These are phyloP conservation scores for Megastigmus dorsalis DNA, from an alignment of 2,888 invertebrate genomes.

Conservation along the genomic window DNA sequence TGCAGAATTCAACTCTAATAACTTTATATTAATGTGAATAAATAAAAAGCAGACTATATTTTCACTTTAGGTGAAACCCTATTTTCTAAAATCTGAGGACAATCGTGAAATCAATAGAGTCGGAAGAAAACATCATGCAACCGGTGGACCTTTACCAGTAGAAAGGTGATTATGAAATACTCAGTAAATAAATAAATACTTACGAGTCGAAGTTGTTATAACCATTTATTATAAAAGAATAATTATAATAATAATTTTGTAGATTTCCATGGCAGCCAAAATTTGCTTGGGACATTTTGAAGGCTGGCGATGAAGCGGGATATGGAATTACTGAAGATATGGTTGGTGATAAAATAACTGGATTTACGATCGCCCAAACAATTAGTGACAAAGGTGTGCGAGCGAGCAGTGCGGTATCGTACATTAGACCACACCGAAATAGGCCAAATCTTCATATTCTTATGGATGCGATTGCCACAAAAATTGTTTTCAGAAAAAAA, in stretches of 20 bases:
- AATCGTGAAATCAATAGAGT: conserved; percentile 80
- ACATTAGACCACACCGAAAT: conserved; percentile 76
- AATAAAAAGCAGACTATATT: background rate
- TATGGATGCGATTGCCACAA: conserved; percentile 78
- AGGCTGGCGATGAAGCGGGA: conserved; percentile 79
- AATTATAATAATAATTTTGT: background rate
- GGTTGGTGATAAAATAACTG: conserved; percentile 78
- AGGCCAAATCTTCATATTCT: conserved; percentile 79
- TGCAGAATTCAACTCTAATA: background rate
- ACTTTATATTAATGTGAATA: background rate
- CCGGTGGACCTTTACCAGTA: conserved; percentile 79
- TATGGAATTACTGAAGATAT: conserved; percentile 79
- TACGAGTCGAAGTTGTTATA: too few relatives aligned
- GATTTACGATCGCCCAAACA: conserved; percentile 81
- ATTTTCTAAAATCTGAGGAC: conserved; percentile 81
- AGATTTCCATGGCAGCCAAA: conserved; percentile 80
- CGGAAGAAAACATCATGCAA: conserved; percentile 78
- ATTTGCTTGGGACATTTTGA: conserved; percentile 78
- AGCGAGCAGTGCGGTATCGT: conserved; percentile 78
- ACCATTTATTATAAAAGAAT: background rate
- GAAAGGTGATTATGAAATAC: conserved; percentile 63
- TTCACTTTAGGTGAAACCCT: conserved; percentile 78
- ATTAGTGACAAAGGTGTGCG: conserved; percentile 80
- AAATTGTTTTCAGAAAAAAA: conserved; percentile 75
- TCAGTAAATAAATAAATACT: background rate